Conservation (phyloP, 2,888 invertebrate species). For the Geophilus truncorum region DNA sequence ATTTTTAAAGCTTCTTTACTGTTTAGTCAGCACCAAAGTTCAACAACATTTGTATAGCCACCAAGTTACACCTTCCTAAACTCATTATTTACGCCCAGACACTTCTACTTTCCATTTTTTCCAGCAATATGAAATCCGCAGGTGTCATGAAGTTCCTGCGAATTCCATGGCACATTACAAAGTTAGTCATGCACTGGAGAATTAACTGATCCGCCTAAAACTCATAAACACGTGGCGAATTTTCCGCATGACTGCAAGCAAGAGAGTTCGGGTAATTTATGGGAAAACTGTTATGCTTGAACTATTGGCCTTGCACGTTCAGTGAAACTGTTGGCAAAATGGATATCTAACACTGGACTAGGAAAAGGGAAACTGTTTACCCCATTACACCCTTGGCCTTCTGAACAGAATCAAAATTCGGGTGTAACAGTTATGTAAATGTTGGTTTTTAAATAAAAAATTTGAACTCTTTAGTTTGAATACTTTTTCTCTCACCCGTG, state of each 20-base stretch:
- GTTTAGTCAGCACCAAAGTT: too few relatives aligned
- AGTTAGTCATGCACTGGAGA: not conserved
- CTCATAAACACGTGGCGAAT: not conserved
- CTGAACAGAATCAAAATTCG: not conserved
- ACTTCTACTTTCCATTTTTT: not conserved
- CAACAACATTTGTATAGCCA: not conserved
- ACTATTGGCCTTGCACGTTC: not conserved
- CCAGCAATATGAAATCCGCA: not conserved
- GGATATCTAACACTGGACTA: not conserved
- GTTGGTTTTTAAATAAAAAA: too few relatives aligned
- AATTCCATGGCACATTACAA: not conserved
- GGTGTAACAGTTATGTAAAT: not conserved
- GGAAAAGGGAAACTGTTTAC: not conserved
- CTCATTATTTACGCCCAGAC: not conserved
- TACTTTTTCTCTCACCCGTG: too few relatives aligned
- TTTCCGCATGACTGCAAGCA: not conserved
- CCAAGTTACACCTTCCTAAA: not conserved
- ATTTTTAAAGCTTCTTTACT: too few relatives aligned
- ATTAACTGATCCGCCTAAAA: not conserved
- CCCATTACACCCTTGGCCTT: not conserved
- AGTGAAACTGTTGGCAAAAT: not conserved
- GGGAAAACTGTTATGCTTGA: not conserved
- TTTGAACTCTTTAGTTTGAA: too few relatives aligned
- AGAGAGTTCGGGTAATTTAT: too few relatives aligned
- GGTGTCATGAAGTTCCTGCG: not conserved